Base-by-base conservation (phyloP, 2,888 invertebrate species). In the Epistrophe eligans region DNA sequence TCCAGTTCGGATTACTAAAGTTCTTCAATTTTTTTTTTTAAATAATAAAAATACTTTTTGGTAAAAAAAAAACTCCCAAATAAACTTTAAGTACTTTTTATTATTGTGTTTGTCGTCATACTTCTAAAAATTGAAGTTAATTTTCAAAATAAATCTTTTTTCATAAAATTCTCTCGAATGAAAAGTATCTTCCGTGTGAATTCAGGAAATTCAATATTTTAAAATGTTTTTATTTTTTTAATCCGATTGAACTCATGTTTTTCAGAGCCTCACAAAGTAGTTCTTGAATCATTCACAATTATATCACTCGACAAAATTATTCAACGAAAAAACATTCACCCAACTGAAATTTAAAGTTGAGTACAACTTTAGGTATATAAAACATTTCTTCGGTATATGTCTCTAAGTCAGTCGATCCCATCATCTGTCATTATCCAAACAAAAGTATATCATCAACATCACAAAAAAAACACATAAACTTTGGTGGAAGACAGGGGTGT, bases 401-500 rank as follows among this genome's bases (percentile, higher is more conserved):
- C 13, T 13, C 13, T 24, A 10, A 24, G 11, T 52, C 52, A 19
- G 24, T 19, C 24, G 13, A 52, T 52, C 5, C 6, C 19, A 13
- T 43, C 15, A 43, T 6, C 11, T 19, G 7, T 45, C 45, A 48
- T 24, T 52, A 2, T 24, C 50, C 11, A 58, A 58, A 58, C 9
- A n/a, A 32, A n/a, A 17, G 1, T 13, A 11, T 19, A 64, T 64
- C 45, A 66, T 11, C 64, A 28, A n/a, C 24, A 66, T 43, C 43
- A 55, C 24, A 62, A 24, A 50, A 17, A 11, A 40, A 45, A 67
- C 24, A 24, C 24, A 24, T 19, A 82, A 45, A 84, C 62, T 38
- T 64, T 73, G 77, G 80, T 77, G 81, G 70, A 85, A 81, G 84
- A 71, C 77, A 80, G 32, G 45, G 32, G 45, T 84, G 80, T 77